Conservation (phyloP, 92 coral and sea anemone species). For the Actinostola sp. region DNA sequence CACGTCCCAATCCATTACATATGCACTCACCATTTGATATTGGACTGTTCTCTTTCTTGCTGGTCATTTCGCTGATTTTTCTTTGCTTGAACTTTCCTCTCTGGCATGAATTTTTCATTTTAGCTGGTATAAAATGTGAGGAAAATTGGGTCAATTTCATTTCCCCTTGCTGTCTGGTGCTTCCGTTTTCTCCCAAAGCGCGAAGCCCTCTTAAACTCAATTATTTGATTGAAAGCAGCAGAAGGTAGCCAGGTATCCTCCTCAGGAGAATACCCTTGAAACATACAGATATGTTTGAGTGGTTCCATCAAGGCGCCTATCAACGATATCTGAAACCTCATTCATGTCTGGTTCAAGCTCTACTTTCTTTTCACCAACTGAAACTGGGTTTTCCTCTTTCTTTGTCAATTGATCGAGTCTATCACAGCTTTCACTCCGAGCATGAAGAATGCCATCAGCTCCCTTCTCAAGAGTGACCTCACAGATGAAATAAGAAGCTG, state of each 20-base stretch:
- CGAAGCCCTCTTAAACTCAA: conserved; percentile 35
- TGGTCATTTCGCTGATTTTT: no score
- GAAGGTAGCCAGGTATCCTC: conserved; percentile 61
- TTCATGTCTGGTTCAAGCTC: conserved; percentile 44
- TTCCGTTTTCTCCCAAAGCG: conserved; percentile 37
- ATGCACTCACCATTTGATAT: no score
- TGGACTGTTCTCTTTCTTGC: no score
- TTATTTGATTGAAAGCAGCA: conserved; percentile 41
- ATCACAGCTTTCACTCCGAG: background rate
- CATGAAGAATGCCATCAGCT: background rate
- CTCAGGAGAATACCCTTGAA: conserved; percentile 56
- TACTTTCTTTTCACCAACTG: conserved; percentile 7
- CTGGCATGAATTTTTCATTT: no score
- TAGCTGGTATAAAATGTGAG: conserved; percentile 9
- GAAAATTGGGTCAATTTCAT: conserved; percentile 24
- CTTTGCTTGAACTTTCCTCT: no score
- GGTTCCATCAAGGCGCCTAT: conserved; percentile 10
- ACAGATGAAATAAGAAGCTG: conserved; percentile 1
- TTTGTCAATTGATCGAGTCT: background rate
- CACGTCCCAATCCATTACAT: no score
- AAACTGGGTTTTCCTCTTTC: no score
- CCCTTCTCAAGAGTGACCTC: background rate
- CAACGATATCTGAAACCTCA: conserved; percentile 42
- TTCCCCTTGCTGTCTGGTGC: conserved; percentile 24
- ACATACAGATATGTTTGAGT: conserved; percentile 37